A percentile compares a stretch with the other conserved stretches of the same genome.
Conservation (phyloP, 2,113 vertebrate species). For the Raja brachyura region DNA sequence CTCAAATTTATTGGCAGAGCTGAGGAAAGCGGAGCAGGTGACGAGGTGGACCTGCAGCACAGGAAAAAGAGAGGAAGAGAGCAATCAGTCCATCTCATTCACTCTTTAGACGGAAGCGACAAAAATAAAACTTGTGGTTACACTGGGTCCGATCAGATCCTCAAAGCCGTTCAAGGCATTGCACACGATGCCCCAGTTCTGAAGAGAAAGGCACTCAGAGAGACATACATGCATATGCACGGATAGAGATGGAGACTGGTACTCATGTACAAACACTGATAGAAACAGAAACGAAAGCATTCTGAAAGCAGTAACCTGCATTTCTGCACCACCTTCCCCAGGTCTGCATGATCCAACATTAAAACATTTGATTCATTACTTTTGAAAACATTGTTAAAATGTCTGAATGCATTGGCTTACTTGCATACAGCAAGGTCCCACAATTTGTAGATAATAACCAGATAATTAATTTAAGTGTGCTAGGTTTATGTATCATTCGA, state of each 20-base stretch:
- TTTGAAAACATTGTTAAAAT: not conserved
- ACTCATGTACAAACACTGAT: not conserved
- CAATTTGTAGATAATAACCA: not conserved
- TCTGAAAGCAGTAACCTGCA: not conserved
- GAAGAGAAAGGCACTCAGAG: not conserved
- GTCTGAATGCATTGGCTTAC: not conserved
- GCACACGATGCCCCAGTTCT: not conserved
- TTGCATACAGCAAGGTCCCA: not conserved
- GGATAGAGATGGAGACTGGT: not conserved
- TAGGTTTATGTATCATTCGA: not conserved
- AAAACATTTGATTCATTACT: not conserved
- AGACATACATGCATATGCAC: not conserved
- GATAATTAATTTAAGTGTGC: not conserved
- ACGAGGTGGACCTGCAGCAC: conserved; percentile 72
- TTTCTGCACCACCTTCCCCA: not conserved
- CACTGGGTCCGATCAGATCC: not conserved
- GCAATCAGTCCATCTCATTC: not conserved
- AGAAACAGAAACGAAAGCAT: not conserved
- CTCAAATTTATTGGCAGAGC: conserved; percentile 81
- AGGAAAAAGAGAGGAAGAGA: conserved; percentile 1
- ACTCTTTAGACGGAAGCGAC: not conserved
- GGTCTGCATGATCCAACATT: not conserved
- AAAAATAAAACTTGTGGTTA: not conserved
- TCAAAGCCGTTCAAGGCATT: not conserved
- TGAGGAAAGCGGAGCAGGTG: conserved; percentile 83